phyloP scores from a whole-genome alignment of 2,888 invertebrate genomes.

The Lithophane leautieri region DNA sequence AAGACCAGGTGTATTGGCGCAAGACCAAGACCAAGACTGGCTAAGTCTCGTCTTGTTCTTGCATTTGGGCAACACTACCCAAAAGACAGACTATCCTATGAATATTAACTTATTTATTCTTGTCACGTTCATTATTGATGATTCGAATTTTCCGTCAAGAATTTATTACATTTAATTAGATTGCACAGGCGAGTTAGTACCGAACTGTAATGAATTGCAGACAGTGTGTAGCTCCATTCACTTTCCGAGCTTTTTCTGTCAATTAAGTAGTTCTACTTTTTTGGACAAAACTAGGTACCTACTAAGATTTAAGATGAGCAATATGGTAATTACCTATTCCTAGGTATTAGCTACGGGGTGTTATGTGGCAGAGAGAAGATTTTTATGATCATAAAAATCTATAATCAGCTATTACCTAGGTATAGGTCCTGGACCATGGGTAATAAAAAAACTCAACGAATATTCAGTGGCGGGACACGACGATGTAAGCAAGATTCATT shows the following conservation, averaged over 20 bases:
- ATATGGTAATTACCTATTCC: neutral
- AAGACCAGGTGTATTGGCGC: too few relatives aligned
- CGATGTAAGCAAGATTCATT: neutral
- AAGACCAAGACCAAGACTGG: too few relatives aligned
- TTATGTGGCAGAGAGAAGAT: neutral
- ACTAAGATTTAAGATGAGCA: neutral
- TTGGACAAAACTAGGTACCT: neutral
- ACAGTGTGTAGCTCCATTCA: neutral
- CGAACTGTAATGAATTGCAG: neutral
- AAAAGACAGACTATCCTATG: conserved; percentile 20
- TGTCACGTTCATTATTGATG: conserved; percentile 20
- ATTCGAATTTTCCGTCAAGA: neutral
- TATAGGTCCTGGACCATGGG: too few relatives aligned
- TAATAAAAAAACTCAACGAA: neutral
- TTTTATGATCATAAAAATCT: neutral
- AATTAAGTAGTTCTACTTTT: neutral
- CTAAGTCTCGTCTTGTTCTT: too few relatives aligned
- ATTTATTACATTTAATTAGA: conserved; percentile 2
- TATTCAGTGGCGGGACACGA: neutral
- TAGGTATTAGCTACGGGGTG: neutral
- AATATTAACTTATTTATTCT: conserved; percentile 29
- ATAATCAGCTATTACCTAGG: too few relatives aligned
- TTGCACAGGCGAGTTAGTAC: neutral
- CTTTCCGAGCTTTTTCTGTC: neutral
- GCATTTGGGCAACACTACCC: too few relatives aligned